Conservation (phyloP, 2,113 vertebrate genomes). For the Setophaga kirtlandii region DNA sequence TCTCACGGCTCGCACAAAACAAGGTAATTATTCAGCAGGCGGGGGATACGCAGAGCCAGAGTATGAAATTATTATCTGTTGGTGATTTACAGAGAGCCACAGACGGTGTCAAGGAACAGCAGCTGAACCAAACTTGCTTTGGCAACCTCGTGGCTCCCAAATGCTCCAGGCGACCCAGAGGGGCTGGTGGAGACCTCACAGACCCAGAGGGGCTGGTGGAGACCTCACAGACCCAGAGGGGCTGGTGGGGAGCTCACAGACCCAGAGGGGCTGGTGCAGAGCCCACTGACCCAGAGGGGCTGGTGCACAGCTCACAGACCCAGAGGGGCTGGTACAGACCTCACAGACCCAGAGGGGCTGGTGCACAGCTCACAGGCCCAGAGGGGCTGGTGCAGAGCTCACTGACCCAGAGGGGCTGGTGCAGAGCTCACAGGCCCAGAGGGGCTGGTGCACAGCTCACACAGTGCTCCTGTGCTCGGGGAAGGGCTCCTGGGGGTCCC, state of each 20-base stretch:
- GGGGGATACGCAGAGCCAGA: neutral
- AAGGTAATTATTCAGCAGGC: slow-evolving; percentile 61
- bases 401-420: neutral
- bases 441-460: neutral
- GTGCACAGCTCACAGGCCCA: neutral
- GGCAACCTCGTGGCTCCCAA: slow-evolving; percentile 15
- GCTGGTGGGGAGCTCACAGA: neutral
- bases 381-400: neutral
- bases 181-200: neutral
- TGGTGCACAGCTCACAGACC: neutral
- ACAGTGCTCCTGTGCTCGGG: accelerated
- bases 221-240: neutral
- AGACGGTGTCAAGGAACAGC: neutral
- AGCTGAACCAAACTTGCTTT: slow-evolving; percentile 11
- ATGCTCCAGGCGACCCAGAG: neutral
- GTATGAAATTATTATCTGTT: slow-evolving; percentile 44
- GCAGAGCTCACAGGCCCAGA: too few relatives aligned
- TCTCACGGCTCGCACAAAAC: slow-evolving; percentile 26
- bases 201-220: neutral
- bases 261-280: neutral
- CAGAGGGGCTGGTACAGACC: neutral
- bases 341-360: neutral
- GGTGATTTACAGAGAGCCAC: slow-evolving; percentile 21
- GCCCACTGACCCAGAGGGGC: neutral
- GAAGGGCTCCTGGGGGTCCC: neutral